These are phyloP conservation scores for Mesorhabditis spiculigera DNA, from an alignment of 2,888 invertebrate genomes.

Conservation along the genomic window DNA sequence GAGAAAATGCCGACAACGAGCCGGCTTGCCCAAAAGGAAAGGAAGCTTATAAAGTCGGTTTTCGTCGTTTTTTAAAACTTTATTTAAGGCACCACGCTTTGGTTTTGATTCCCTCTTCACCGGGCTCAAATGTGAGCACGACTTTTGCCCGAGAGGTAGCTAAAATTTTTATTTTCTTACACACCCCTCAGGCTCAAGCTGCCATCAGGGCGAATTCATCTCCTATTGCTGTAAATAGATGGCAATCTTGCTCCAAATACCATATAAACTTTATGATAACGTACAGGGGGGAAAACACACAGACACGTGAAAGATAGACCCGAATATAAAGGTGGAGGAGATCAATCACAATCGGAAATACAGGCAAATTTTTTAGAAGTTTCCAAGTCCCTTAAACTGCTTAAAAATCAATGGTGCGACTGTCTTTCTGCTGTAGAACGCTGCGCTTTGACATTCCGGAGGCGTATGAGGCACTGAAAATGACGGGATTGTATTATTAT, in stretches of 20 bases:
- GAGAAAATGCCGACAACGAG: slow-evolving; percentile 4
- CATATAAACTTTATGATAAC: neutral
- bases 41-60: neutral
- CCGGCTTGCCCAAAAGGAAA: neutral
- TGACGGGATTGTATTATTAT: neutral
- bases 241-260: neutral
- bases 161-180: neutral
- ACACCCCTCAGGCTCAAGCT: neutral
- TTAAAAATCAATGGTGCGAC: neutral
- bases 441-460: neutral
- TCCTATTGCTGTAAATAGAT: neutral
- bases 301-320: neutral
- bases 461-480: slow-evolving; percentile 4
- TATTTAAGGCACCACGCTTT: neutral
- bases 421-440: slow-evolving; percentile 1
- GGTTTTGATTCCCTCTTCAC: neutral
- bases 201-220: neutral
- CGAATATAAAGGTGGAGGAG: no score
- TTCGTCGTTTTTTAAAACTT: neutral
- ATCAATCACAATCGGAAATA: no score
- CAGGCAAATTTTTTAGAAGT: no score
- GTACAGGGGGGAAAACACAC: neutral
- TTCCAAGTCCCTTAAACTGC: neutral
- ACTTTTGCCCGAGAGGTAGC: slow-evolving; percentile 5
- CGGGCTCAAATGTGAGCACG: neutral